phyloP scores from a whole-genome alignment of 2,888 invertebrate species.

The Limnephilus rhombicus region DNA sequence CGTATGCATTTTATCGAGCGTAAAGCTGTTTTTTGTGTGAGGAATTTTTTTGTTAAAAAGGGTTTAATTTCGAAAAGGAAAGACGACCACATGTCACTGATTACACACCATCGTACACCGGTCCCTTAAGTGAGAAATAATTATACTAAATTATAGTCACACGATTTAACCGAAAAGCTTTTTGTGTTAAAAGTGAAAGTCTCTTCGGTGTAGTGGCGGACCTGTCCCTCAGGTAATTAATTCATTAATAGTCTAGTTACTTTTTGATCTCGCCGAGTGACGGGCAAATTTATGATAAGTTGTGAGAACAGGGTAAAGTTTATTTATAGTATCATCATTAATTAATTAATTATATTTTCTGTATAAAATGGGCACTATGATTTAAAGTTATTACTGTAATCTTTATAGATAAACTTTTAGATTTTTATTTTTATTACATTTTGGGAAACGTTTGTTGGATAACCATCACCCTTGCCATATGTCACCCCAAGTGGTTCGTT shows the following conservation, averaged over 20 bases:
- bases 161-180: conserved; percentile 16
- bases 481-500: too few species aligned
- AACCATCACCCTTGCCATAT: too few species aligned
- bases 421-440: too few species aligned
- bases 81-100: conserved; percentile 20
- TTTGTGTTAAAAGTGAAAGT: conserved; percentile 5
- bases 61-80: not conserved
- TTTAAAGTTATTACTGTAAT: not conserved
- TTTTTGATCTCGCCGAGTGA: not conserved
- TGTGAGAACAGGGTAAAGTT: not conserved
- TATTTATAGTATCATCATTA: not conserved
- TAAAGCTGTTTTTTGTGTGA: not conserved
- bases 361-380: not conserved
- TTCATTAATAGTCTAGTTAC: conserved; percentile 12
- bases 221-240: not conserved
- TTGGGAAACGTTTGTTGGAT: too few species aligned
- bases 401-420: not conserved
- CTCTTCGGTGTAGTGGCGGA: not conserved
- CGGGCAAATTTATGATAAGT: not conserved
- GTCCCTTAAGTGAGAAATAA: conserved; percentile 14
- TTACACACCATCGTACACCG: not conserved
- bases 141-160: conserved; percentile 2
- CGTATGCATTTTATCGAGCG: not conserved
- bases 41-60: not conserved
- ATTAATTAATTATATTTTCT: not conserved